Evolutionary conservation across 2,113 vertebrate species (phyloP), one percentile per base, ranked within the genome.

Genomic region (Xyrauchen texanus): DNA sequence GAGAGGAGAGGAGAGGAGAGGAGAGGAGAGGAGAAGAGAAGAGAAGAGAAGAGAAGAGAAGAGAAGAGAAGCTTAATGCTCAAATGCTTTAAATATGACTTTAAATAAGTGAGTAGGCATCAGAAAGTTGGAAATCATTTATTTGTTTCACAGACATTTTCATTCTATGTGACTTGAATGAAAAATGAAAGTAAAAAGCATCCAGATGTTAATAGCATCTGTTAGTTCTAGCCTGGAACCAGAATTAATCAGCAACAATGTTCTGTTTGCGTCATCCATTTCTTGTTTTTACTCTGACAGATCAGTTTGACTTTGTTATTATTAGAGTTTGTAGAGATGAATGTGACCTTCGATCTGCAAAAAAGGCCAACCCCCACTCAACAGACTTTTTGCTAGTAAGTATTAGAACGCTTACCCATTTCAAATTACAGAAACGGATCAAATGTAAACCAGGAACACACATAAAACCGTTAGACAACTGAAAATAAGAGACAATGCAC

Each of bases 41-140:
- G 4, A 53, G 84, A 69, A 87, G 21, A 34, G 21, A 34, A 34
- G 21, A 9, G 10, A 34, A 91, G 85, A 85, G 51, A 88, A 87
- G 80, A 71, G 83, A 10, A 7, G 4, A 53, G 84, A 69, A 87
- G 80, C 65, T 45, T 13, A 72, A 12, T 13, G 4, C 60, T 46
- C 16, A 58, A 15, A 12, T 8, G 11, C 63, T 11, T 53, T 6
- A 44, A 0, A 65, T 11, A 12, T 60, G 21, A 75, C 4, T 34
- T 34, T 34, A 34, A 34, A 8, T 11, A 15, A 34, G 44, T 34
- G 7, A n/a, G 34, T 10, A n/a, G 57, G 66, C 45, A 74, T 47
- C 5, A 74, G 5, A 58, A 9, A 67, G 6, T 16, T 42, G 12
- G 62, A 45, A 42, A 12, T 72, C 0, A 64, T 6, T 10, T 13